Evolutionary conservation across 1,140 invertebrate species (phyloP).

Genomic region (Andrena cerasifolii): DNA sequence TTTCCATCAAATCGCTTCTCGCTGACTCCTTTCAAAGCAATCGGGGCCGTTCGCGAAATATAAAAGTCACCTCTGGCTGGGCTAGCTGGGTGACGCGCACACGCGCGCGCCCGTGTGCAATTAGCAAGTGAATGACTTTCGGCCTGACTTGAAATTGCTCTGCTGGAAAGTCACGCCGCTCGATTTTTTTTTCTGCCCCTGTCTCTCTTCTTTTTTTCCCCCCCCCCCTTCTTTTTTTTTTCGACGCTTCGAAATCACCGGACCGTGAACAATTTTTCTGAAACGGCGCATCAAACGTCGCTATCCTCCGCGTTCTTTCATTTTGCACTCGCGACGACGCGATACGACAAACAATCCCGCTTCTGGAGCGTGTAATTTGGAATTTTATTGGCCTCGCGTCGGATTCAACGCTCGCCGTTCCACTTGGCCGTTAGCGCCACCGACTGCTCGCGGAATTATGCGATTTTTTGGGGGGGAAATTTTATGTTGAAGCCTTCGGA

Average conservation of each 20-base stretch:
- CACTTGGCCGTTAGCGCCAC: no score
- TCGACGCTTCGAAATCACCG: background rate
- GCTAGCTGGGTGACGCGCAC: background rate
- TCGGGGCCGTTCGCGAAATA: slow-evolving; percentile 30
- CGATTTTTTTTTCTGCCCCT: background rate
- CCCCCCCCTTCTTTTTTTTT: background rate
- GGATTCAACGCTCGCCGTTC: no score
- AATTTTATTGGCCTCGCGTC: background rate
- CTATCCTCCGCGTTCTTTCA: no score
- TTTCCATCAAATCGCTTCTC: slow-evolving; percentile 34
- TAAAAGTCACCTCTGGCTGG: background rate
- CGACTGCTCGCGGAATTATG: background rate
- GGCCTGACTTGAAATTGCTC: background rate
- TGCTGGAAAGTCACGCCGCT: background rate
- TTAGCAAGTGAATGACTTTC: slow-evolving; percentile 24
- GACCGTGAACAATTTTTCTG: slow-evolving; percentile 6
- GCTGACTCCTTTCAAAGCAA: slow-evolving; percentile 15
- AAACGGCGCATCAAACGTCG: background rate
- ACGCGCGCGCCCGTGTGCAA: background rate
- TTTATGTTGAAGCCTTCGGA: no score
- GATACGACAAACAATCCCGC: background rate
- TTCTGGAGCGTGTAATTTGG: background rate
- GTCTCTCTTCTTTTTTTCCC: background rate
- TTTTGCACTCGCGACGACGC: no score
- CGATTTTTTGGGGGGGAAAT: background rate